Conservation (phyloP, 2,888 invertebrate species). For the Eilema caniola region DNA sequence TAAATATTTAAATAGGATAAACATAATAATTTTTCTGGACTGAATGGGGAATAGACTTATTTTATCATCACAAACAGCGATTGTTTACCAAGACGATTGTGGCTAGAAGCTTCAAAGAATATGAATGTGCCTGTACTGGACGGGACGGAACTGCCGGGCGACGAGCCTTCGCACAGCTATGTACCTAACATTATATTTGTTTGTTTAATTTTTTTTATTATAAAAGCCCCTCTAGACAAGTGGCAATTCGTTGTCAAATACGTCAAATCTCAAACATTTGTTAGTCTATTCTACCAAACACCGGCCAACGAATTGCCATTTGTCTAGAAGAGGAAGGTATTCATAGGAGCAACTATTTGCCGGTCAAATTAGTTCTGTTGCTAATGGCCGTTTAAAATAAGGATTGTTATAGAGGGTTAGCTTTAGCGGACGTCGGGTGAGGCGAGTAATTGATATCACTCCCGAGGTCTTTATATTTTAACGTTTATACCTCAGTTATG, state of each 20-base stretch:
- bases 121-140: slow-evolving; percentile 6
- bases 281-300: too few species aligned
- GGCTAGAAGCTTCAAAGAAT: background rate
- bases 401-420: slow-evolving; percentile 35
- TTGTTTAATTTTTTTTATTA: slow-evolving; percentile 14
- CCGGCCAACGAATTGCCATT: too few species aligned
- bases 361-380: slow-evolving; percentile 39
- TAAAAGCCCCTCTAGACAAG: too few species aligned
- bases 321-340: too few species aligned
- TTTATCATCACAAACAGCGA: too few species aligned
- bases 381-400: slow-evolving; percentile 39
- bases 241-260: too few species aligned
- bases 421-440: slow-evolving; percentile 30
- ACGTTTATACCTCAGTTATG: slow-evolving; percentile 37
- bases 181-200: slow-evolving; percentile 25
- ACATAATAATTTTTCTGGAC: too few species aligned
- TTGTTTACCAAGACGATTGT: too few species aligned
- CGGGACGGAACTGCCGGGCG: background rate
- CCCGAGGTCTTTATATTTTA: slow-evolving; percentile 37
- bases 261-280: too few species aligned
- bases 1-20: too few species aligned
- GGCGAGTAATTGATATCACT: slow-evolving; percentile 29
- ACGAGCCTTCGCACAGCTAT: slow-evolving; percentile 6
- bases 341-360: slow-evolving; percentile 36
- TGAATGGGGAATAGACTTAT: too few species aligned